Evolutionary conservation across 1,140 invertebrate genomes (phyloP).

Genomic region (Bombus haemorrhoidalis): DNA sequence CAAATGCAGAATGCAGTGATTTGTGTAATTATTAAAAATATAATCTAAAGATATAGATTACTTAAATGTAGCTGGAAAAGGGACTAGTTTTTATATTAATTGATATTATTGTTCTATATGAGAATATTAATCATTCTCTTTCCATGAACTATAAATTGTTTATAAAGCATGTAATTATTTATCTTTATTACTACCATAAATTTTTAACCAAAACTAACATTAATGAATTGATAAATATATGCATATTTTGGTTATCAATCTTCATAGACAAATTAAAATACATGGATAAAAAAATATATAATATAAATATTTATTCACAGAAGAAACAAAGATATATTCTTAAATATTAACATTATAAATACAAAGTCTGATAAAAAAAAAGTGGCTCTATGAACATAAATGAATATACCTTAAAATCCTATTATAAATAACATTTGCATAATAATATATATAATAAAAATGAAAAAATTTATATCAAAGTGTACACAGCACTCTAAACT

Average conservation of each 20-base stretch:
- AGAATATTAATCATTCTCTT: slow-evolving; percentile 47
- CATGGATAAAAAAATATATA: slow-evolving; percentile 11
- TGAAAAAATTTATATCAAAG: slow-evolving; percentile 1
- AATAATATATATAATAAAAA: neutral
- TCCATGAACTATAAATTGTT: slow-evolving; percentile 42
- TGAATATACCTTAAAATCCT: neutral
- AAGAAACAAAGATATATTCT: slow-evolving; percentile 24
- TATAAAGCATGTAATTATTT: slow-evolving; percentile 43
- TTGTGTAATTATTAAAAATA: slow-evolving; percentile 42
- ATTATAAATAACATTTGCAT: neutral
- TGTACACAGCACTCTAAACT: neutral
- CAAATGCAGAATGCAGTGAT: slow-evolving; percentile 9
- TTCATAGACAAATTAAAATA: slow-evolving; percentile 27
- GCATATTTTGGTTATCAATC: slow-evolving; percentile 14
- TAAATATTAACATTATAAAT: slow-evolving; percentile 24
- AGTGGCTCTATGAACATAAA: neutral
- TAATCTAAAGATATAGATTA: slow-evolving; percentile 37
- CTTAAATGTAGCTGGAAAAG: slow-evolving; percentile 41
- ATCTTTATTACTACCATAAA: slow-evolving; percentile 24
- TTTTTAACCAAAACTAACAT: neutral
- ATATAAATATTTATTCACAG: slow-evolving; percentile 24
- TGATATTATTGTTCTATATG: slow-evolving; percentile 39
- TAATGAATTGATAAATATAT: slow-evolving; percentile 23
- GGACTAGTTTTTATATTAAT: slow-evolving; percentile 43
- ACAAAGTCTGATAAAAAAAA: slow-evolving; percentile 38